phyloP scores from a whole-genome alignment of 2,888 invertebrate genomes.

The Agrochola circellaris region DNA sequence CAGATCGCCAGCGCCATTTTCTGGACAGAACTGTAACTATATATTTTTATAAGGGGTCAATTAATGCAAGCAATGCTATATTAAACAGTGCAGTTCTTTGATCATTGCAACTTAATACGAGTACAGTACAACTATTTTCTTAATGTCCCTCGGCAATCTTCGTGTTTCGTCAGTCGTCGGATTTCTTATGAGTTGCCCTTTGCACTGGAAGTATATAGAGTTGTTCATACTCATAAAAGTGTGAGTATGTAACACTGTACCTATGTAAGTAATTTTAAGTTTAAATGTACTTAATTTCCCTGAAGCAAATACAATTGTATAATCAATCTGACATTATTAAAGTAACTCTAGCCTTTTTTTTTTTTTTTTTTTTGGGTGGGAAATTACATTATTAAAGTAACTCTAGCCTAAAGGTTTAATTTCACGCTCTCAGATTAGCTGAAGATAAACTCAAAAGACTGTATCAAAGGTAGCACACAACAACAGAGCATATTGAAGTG shows the following conservation, averaged over 20 bases:
- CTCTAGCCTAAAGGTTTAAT: too few species aligned
- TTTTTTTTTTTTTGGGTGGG: too few species aligned
- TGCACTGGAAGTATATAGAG: too few species aligned
- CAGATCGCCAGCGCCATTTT: constrained; percentile 1
- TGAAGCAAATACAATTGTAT: neutral
- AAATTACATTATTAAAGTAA: neutral
- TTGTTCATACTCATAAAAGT: too few species aligned
- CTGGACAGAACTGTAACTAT: neutral
- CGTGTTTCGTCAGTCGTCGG: too few species aligned
- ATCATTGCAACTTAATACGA: neutral
- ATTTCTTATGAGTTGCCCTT: too few species aligned
- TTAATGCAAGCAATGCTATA: neutral
- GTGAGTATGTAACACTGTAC: too few species aligned
- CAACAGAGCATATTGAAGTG: constrained; percentile 46
- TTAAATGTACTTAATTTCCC: neutral
- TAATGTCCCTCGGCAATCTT: too few species aligned
- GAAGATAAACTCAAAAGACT: neutral
- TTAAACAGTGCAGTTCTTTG: neutral
- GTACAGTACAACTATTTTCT: too few species aligned
- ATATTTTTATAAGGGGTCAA: neutral
- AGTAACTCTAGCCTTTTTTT: too few species aligned
- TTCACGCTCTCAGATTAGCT: neutral
- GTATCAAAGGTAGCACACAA: neutral
- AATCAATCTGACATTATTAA: neutral
- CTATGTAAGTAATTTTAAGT: neutral